A percentile compares a stretch with the other conserved stretches of the same genome.
These are phyloP conservation scores for Lepilemur septentrionalis DNA, from an alignment of 2,797 vertebrate genomes.

Conservation along the genomic window DNA sequence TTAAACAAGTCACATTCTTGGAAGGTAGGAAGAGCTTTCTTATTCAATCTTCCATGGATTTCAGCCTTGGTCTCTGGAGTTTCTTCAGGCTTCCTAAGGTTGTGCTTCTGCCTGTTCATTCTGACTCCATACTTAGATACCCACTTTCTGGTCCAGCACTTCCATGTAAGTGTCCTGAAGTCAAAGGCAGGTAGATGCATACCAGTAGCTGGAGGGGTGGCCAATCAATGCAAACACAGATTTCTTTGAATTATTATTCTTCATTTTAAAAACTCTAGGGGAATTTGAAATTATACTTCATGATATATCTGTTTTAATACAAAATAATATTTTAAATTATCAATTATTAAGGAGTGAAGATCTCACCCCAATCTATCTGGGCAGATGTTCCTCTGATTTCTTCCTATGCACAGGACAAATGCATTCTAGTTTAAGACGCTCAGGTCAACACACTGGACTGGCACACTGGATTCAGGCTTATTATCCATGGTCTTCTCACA, in stretches of 20 bases:
- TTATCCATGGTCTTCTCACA: not conserved
- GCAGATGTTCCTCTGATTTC: not conserved
- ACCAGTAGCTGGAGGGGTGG: not conserved
- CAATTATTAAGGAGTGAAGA: not conserved
- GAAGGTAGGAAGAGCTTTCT: not conserved
- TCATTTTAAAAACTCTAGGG: not conserved
- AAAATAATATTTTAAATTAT: conserved; percentile 24
- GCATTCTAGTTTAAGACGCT: not conserved
- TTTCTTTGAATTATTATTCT: conserved; percentile 24
- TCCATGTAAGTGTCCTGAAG: not conserved
- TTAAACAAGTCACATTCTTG: not conserved
- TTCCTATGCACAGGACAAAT: not conserved
- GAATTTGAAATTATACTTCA: not conserved
- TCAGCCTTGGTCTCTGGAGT: not conserved
- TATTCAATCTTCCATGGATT: not conserved
- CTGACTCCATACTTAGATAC: not conserved
- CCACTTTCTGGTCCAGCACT: not conserved
- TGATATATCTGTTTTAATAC: not conserved
- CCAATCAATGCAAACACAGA: not conserved
- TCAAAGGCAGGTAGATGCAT: not conserved
- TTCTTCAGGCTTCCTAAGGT: not conserved
- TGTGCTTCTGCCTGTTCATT: not conserved
- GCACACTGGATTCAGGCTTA: not conserved
- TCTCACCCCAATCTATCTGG: not conserved
- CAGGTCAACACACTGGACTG: no score